Evolutionary conservation across 2,888 invertebrate genomes (phyloP).

Genomic region (Cetonia aurata): DNA sequence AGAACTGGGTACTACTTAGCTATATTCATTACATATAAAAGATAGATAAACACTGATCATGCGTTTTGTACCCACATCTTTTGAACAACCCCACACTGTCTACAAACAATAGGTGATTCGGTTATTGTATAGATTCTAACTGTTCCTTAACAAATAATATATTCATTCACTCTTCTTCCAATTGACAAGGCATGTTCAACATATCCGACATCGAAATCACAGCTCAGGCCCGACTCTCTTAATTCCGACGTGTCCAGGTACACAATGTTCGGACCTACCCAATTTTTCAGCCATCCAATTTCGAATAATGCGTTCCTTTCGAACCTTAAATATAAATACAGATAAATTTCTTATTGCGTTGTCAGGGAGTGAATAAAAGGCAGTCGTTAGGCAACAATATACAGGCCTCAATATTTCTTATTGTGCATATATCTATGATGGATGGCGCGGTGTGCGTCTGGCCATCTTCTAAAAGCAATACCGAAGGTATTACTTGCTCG

Average conservation of each 20-base stretch:
- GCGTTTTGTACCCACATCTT: no score
- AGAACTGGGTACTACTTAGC: no score
- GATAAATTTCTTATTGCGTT: constrained; percentile 52
- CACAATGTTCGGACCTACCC: constrained; percentile 32
- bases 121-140: no score
- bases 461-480: constrained; percentile 51
- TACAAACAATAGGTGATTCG: no score
- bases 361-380: constrained; percentile 48
- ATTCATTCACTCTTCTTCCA: constrained; percentile 9
- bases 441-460: constrained; percentile 45
- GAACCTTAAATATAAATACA: constrained; percentile 47
- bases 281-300: constrained; percentile 42
- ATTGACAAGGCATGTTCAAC: neutral
- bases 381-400: constrained; percentile 50
- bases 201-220: neutral
- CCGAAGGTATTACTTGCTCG: constrained; percentile 45
- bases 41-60: no score
- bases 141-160: constrained; percentile 11
- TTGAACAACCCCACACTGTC: no score
- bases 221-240: constrained; percentile 26
- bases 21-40: no score
- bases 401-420: constrained; percentile 49
- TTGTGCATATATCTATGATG: constrained; percentile 49
- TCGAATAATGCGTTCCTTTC: constrained; percentile 32
- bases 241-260: constrained; percentile 33